These are phyloP conservation scores for Acanthopleura granulata DNA, from an alignment of 2,888 invertebrate genomes.

Conservation along the genomic window DNA sequence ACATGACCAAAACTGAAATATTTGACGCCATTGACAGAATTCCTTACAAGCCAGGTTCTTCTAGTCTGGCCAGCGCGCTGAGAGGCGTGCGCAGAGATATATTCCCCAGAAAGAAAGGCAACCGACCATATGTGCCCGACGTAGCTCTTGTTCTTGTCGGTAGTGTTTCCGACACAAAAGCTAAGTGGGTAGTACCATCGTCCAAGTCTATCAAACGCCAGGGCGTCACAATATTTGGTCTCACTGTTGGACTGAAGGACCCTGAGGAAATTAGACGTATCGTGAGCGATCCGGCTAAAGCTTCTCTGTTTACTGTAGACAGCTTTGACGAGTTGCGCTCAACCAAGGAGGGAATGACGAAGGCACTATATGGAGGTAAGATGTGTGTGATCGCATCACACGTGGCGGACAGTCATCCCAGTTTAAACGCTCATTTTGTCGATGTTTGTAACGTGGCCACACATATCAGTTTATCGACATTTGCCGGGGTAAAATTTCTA, in stretches of 20 bases:
- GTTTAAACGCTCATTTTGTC: too few species aligned
- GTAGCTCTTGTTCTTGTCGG: constrained; percentile 32
- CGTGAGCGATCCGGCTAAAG: neutral
- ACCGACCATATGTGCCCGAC: constrained; percentile 30
- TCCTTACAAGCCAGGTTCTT: constrained; percentile 25
- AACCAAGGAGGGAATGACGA: neutral
- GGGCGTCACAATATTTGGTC: constrained; percentile 23
- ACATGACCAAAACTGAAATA: constrained; percentile 24
- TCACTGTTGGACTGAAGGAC: neutral
- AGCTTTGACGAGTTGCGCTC: neutral
- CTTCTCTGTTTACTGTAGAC: neutral
- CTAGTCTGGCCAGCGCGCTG: constrained; percentile 33
- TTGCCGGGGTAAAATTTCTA: too few species aligned
- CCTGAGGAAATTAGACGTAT: neutral
- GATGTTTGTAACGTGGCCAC: too few species aligned
- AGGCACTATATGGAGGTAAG: too few species aligned
- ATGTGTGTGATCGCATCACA: too few species aligned
- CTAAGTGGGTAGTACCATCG: constrained; percentile 16
- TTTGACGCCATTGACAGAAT: constrained; percentile 32
- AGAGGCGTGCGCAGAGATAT: constrained; percentile 24
- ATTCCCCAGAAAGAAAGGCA: constrained; percentile 28
- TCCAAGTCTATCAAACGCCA: constrained; percentile 29
- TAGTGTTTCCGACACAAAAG: constrained; percentile 34
- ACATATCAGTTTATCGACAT: too few species aligned
- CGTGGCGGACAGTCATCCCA: too few species aligned